These are phyloP conservation scores for Lipophrys pholis DNA, from an alignment of 2,113 vertebrate genomes.

Conservation along the genomic window DNA sequence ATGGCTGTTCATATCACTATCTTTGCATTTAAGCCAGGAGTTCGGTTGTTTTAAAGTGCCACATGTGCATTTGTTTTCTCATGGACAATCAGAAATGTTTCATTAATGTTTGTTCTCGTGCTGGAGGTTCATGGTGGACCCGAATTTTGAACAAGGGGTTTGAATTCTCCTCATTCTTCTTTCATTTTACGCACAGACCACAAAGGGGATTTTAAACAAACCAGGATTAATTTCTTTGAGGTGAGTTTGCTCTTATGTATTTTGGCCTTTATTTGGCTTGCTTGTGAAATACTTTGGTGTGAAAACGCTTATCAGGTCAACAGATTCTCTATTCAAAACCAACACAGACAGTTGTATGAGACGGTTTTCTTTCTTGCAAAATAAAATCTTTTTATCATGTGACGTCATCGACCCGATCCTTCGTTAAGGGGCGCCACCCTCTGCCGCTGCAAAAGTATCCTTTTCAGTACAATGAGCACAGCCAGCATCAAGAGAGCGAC, in stretches of 20 bases:
- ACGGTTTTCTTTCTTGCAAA: constrained; percentile 23
- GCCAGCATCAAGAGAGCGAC: constrained; percentile 68
- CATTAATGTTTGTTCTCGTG: constrained; percentile 8
- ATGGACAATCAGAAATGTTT: constrained; percentile 3
- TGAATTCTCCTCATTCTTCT: neutral
- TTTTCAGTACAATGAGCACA: constrained; percentile 72
- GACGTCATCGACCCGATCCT: constrained; percentile 44
- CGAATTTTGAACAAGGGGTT: neutral
- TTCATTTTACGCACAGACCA: neutral
- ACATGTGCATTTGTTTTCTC: neutral
- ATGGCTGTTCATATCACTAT: neutral
- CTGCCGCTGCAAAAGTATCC: constrained; percentile 64
- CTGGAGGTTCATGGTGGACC: neutral
- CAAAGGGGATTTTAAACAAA: neutral
- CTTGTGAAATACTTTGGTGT: constrained; percentile 3
- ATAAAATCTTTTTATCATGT: neutral
- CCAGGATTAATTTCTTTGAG: neutral
- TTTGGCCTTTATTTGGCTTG: constrained; percentile 52
- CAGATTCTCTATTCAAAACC: constrained; percentile 9
- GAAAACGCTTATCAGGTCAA: constrained; percentile 9
- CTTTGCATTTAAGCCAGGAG: constrained; percentile 2
- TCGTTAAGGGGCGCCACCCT: constrained; percentile 76
- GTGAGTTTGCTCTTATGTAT: constrained; percentile 19
- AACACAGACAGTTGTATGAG: constrained; percentile 4
- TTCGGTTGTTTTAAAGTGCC: neutral